Base-by-base conservation (phyloP, 2,888 invertebrate genomes). In the Andrena haemorrhoa region DNA sequence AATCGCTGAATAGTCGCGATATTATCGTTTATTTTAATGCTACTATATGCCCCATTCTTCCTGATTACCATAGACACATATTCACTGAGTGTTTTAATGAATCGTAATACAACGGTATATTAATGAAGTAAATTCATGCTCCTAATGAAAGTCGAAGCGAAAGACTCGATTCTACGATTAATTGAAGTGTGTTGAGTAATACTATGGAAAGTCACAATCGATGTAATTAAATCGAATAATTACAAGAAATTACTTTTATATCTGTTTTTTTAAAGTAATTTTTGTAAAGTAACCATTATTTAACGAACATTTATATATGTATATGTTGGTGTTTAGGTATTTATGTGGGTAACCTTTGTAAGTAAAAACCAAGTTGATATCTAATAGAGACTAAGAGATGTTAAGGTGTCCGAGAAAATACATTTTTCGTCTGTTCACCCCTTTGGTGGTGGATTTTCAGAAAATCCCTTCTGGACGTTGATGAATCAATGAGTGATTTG, bases 21-120 rank as follows among this genome's bases (percentile, higher is more conserved):
- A 51, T 65, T 41, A 60, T 16, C n/a, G 51, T 66, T 61, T 41
- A 66, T 75, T 66, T 75, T 16, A 12, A 2, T 8, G 6, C 51
- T 7, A 72, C 53, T 41, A 41, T 31, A 47, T 35, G 23, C 33
- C 35, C 1, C 10, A 35, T 60, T 35, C 6, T 20, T 35, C 64
- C 6, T 66, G 31, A 66, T 66, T 60, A 77, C 23, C 31, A 8
- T 1, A 2, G 26, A 49, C 31, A 41, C 51, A 4, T 5, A 26
- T 12, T 33, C 23, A 29, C 56, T 47, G 33, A 56, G 23, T 58
- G 56, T 56, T 66, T 41, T 31, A 75, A 56, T 61, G 2, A 73
- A 63, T 64, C 31, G 1, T 10, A 20, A 29, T 8, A 16, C 20
- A 53, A 2, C 5, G 41, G 10, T 8, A 16, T 26, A 2, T 4